Evolutionary conservation across 2,113 vertebrate genomes (phyloP), one percentile per base, ranked within the genome.

Genomic region (Setophaga petechia): DNA sequence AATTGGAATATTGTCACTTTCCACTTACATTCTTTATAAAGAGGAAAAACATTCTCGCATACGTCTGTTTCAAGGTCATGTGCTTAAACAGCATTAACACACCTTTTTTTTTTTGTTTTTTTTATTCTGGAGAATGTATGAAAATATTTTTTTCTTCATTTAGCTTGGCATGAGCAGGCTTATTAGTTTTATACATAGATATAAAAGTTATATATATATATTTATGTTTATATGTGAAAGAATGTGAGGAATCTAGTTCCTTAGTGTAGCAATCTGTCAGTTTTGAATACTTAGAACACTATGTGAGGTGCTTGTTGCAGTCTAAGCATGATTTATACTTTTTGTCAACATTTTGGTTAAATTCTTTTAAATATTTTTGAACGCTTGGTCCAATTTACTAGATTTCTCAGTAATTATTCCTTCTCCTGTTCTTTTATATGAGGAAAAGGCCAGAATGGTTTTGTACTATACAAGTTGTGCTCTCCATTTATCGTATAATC

Each of bases 1-100:
- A 39, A 82, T 82, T 28, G 68, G 63, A 87, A 76, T 94, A 51
- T 20, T 94, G 31, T 65, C 95, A 27, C 63, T 96, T 51, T 94
- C 46, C 43, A 20, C 7, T 69, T 41, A 17, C 0, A 5, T 3
- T 21, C 74, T 72, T 90, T 79, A 23, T n/a, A 44, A 33, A 35
- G 31, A 12, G 30, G 71, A 44, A 39, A 91, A 66, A 15, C 2
- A 8, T 58, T 72, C 33, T 88, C 6, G 49, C 61, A 5, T 46
- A 39, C 11, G 30, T n/a, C 18, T 71, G 9, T 28, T 68, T 80
- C 73, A 37, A 85, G 66, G 73, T 78, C 33, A 54, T 20, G 10
- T 49, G 22, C 24, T 74, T 75, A 52, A 73, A 46, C 8, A 46
- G 7, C 7, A 59, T 23, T 87, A 43, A 52, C 4, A 37, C 5